Evolutionary conservation across 2,888 invertebrate species (phyloP).

Genomic region (Plagodis pulveraria): DNA sequence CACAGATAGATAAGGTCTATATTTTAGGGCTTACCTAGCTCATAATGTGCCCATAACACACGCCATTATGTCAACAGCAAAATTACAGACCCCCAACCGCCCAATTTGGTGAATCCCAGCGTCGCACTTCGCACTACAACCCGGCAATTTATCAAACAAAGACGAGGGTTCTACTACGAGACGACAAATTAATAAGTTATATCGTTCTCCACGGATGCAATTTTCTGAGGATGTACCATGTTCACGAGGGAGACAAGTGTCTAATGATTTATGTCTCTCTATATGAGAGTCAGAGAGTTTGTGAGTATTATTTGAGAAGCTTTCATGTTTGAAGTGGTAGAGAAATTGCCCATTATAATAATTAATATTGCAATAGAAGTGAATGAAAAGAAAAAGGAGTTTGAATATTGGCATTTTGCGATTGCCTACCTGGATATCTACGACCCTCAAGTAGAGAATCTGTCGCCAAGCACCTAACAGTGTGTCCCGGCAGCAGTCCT

Average conservation of each 20-base stretch:
- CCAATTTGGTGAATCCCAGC: conserved; percentile 34
- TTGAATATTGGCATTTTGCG: too few relatives aligned
- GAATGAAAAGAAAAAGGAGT: not conserved
- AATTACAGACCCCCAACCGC: conserved; percentile 23
- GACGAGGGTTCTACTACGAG: conserved; percentile 37
- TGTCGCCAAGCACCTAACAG: too few relatives aligned
- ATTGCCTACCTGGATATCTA: too few relatives aligned
- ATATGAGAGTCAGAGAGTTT: not conserved
- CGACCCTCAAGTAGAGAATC: too few relatives aligned
- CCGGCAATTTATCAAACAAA: conserved; percentile 37
- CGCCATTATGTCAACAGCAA: conserved; percentile 22
- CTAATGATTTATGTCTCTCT: conserved; percentile 34
- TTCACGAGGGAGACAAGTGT: conserved; percentile 25
- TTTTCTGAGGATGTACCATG: conserved; percentile 48
- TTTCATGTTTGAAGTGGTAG: not conserved
- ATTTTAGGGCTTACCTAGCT: not conserved
- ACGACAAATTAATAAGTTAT: conserved; percentile 64
- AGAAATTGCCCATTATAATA: not conserved
- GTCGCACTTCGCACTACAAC: conserved; percentile 32
- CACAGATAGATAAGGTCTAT: too few relatives aligned
- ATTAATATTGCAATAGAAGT: not conserved
- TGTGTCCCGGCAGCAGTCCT: too few relatives aligned
- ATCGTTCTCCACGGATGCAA: conserved; percentile 56
- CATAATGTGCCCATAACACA: conserved; percentile 7
- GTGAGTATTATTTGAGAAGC: conserved; percentile 34